Evolutionary conservation across 2,113 vertebrate species (phyloP).

Genomic region (Azemiops feae): DNA sequence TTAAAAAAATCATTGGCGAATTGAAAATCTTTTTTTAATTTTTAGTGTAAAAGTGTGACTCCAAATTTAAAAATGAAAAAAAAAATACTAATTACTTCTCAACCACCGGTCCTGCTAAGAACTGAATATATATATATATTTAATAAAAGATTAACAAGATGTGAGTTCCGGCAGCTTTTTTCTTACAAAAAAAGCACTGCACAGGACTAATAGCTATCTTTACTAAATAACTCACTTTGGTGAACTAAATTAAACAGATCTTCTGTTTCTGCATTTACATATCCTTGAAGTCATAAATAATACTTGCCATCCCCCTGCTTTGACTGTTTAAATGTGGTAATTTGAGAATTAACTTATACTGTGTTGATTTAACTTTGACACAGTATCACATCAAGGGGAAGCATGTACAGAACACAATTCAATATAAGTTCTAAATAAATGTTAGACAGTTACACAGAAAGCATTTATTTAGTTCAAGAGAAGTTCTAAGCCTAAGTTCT

Average conservation of each 20-base stretch:
- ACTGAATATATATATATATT: too few species aligned
- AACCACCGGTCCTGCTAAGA: too few species aligned
- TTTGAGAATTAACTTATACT: neutral
- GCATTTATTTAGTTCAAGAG: neutral
- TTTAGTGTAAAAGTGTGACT: too few species aligned
- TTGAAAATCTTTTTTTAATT: too few species aligned
- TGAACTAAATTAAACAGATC: neutral
- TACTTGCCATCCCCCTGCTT: neutral
- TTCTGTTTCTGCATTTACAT: neutral
- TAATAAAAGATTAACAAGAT: too few species aligned
- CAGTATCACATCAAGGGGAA: neutral
- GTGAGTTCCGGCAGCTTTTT: too few species aligned
- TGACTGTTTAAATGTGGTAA: neutral
- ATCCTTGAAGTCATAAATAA: neutral
- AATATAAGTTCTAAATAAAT: neutral
- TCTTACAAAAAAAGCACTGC: too few species aligned
- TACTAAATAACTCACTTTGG: neutral
- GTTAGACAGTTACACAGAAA: neutral
- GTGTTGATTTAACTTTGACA: neutral
- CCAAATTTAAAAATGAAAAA: too few species aligned
- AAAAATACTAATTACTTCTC: too few species aligned
- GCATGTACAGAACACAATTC: neutral
- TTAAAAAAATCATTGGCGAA: too few species aligned
- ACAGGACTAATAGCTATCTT: neutral
- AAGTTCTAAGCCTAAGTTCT: neutral